Conservation (phyloP, 2,113 vertebrate species). For the Anoplopoma fimbria region DNA sequence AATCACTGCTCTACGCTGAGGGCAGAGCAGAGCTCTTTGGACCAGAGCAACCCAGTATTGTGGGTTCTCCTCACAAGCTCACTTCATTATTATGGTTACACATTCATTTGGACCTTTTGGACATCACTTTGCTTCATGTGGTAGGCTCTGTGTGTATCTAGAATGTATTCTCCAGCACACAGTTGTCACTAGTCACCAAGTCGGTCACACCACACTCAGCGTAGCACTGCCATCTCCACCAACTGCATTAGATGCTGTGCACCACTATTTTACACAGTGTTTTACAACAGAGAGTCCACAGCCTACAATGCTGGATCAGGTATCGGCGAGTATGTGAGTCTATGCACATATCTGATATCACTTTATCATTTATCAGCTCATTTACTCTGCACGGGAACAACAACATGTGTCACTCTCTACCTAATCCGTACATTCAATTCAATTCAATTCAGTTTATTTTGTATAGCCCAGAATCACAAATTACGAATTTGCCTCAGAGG, state of each 20-base stretch:
- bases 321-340: no score
- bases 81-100: neutral
- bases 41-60: neutral
- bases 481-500: no score
- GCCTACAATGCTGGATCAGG: no score
- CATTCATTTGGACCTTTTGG: neutral
- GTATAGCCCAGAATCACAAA: no score
- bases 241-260: neutral
- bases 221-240: no score
- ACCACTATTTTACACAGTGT: neutral
- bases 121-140: neutral
- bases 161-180: no score
- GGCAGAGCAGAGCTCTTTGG: neutral
- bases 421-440: no score
- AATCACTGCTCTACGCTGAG: neutral
- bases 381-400: no score
- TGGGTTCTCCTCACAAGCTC: neutral
- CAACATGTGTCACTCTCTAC: no score
- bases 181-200: neutral
- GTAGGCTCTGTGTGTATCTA: neutral
- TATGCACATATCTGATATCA: no score
- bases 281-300: neutral
- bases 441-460: no score
- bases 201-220: neutral
- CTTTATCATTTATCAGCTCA: no score